A percentile compares a stretch with the other conserved stretches of the same genome.
Evolutionary conservation across 2,797 vertebrate genomes (phyloP).

Genomic region (Peromyscus nudipes): DNA sequence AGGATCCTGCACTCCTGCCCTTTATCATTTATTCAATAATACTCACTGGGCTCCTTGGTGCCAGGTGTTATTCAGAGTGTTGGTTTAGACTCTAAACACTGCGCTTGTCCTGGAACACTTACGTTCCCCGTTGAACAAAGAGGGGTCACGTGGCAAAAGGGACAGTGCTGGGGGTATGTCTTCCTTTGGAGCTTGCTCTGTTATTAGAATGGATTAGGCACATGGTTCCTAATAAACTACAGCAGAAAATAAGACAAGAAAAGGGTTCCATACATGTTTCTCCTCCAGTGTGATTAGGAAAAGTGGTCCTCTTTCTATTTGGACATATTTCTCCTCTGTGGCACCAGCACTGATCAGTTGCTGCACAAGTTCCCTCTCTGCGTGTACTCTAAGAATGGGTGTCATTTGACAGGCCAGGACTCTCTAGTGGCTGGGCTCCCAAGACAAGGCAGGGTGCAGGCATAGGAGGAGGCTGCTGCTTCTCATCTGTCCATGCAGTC

Average conservation of each 20-base stretch:
- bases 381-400: conserved; percentile 27
- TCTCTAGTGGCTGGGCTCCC: background rate
- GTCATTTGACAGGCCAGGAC: background rate
- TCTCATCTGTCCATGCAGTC: background rate
- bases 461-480: background rate
- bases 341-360: background rate
- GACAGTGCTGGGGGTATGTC: background rate
- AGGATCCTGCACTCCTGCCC: background rate
- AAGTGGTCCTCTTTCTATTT: background rate
- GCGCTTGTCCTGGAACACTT: background rate
- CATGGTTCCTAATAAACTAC: background rate
- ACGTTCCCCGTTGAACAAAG: background rate
- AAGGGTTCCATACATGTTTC: background rate
- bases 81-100: background rate
- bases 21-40: background rate
- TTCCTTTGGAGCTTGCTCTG: background rate
- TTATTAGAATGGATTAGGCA: background rate
- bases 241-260: background rate
- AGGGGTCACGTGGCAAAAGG: background rate
- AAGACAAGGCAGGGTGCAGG: background rate
- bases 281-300: background rate
- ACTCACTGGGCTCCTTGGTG: background rate
- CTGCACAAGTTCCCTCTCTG: conserved; percentile 28
- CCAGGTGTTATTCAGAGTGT: background rate
- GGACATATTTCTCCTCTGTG: conserved; percentile 9